phyloP scores from a whole-genome alignment of 2,113 vertebrate species.

The Centropus unirufus region DNA sequence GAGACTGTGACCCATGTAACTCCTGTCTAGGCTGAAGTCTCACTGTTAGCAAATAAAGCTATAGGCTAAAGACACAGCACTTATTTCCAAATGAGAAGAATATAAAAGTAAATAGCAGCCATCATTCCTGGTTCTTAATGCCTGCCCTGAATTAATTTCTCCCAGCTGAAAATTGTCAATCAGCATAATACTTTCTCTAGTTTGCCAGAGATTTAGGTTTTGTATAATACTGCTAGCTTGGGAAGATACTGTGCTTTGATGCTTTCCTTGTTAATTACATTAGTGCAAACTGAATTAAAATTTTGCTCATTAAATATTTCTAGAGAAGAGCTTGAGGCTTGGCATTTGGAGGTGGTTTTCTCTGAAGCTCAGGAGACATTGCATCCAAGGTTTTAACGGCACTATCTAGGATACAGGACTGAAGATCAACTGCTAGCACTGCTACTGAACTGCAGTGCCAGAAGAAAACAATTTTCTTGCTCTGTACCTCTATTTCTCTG shows the following conservation, averaged over 20 bases:
- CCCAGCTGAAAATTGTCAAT: not conserved
- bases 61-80: not conserved
- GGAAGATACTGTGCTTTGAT: not conserved
- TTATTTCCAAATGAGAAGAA: not conserved
- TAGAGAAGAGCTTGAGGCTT: not conserved
- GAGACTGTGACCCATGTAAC: not conserved
- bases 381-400: not conserved
- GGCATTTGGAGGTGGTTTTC: not conserved
- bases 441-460: not conserved
- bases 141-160: not conserved
- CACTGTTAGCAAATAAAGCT: not conserved
- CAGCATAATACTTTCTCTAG: not conserved
- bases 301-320: slow-evolving; percentile 2
- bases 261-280: not conserved
- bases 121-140: not conserved
- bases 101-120: not conserved
- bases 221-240: not conserved
- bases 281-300: not conserved
- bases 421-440: not conserved
- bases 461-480: not conserved
- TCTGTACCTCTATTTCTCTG: not conserved
- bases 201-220: not conserved
- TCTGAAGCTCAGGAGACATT: not conserved
- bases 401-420: not conserved
- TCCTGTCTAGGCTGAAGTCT: not conserved